These are phyloP conservation scores for Rhincodon typus DNA, from an alignment of 2,797 vertebrate genomes.

Conservation along the genomic window DNA sequence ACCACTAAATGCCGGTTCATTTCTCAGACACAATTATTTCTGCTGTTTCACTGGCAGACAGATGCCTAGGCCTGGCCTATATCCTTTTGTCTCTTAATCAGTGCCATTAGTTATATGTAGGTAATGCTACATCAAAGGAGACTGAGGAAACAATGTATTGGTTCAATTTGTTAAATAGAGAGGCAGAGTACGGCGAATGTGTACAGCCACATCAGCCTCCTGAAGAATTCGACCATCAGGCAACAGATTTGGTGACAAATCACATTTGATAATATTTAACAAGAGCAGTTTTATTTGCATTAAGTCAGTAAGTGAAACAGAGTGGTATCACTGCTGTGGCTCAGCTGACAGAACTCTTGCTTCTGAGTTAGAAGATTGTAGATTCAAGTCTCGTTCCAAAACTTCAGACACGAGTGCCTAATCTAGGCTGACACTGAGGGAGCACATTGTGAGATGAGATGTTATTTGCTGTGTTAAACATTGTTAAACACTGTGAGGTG, in stretches of 20 bases:
- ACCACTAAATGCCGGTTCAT: constrained; percentile 48
- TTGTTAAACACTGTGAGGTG: not conserved
- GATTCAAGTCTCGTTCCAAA: not conserved
- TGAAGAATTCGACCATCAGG: not conserved
- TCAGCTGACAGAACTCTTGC: not conserved
- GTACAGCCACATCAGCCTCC: not conserved
- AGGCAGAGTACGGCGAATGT: not conserved
- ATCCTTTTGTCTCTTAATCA: constrained; percentile 68
- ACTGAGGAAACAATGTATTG: constrained; percentile 19
- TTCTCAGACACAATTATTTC: constrained; percentile 44
- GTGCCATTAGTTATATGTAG: constrained; percentile 67
- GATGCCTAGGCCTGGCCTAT: constrained; percentile 58
- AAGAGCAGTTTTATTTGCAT: not conserved
- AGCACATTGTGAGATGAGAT: not conserved
- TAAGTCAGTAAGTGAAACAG: not conserved
- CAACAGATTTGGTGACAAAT: constrained; percentile 14
- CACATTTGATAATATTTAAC: not conserved
- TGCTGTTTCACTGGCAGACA: constrained; percentile 61
- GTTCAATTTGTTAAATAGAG: constrained; percentile 32
- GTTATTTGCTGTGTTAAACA: not conserved
- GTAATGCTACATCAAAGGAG: constrained; percentile 54
- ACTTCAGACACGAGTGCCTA: too few relatives aligned
- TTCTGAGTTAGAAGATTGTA: not conserved
- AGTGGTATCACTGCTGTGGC: not conserved
- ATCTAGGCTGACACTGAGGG: not conserved